phyloP scores from a whole-genome alignment of 2,113 vertebrate species.

The Lepus europaeus region DNA sequence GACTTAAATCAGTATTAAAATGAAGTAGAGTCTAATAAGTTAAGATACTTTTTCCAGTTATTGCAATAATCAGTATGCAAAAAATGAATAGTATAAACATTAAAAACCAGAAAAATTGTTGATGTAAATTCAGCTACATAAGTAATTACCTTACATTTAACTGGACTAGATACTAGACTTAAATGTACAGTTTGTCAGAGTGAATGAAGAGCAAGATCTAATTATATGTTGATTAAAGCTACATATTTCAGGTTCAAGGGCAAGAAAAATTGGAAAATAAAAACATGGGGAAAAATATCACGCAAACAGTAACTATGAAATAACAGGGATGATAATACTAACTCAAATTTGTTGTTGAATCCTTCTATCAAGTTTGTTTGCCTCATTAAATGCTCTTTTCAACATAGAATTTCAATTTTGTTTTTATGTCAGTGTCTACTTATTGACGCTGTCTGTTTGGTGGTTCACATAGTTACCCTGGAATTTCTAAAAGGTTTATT shows the following conservation, averaged over 20 bases:
- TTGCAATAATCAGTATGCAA: neutral
- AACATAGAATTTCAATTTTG: neutral
- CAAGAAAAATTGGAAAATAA: neutral
- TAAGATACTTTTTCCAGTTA: neutral
- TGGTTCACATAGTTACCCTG: neutral
- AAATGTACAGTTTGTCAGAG: neutral
- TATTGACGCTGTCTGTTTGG: neutral
- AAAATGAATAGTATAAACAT: neutral
- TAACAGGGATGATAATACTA: rapidly evolving
- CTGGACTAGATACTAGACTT: neutral
- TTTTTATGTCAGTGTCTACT: neutral
- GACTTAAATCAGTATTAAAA: constrained; percentile 2
- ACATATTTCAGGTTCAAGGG: neutral
- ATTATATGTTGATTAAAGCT: neutral
- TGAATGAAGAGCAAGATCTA: neutral
- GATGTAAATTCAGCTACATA: neutral
- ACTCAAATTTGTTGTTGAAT: neutral
- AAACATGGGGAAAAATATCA: neutral
- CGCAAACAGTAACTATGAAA: neutral
- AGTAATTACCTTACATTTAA: neutral
- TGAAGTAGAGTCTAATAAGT: neutral
- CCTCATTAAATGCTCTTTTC: neutral
- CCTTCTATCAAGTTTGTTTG: neutral
- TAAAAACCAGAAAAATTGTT: neutral
- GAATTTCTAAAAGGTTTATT: neutral